These are phyloP conservation scores for Corythaixoides concolor DNA, from an alignment of 2,113 vertebrate species.

Conservation along the genomic window DNA sequence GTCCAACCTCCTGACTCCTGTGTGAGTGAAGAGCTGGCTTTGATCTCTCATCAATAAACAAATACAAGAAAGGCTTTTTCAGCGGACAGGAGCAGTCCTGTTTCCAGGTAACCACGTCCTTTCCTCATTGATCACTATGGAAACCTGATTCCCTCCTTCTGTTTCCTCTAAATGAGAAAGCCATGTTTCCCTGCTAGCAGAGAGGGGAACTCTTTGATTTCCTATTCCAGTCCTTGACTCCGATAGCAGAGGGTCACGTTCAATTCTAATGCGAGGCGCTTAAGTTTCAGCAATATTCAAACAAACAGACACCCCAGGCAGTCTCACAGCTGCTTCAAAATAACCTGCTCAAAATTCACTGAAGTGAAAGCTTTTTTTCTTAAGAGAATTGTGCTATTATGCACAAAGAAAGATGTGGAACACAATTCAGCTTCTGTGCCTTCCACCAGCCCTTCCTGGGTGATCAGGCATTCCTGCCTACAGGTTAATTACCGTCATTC, in stretches of 20 bases:
- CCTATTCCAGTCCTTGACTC: conserved; percentile 33
- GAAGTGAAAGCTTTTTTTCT: not conserved
- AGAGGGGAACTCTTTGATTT: conserved; percentile 57
- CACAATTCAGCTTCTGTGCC: not conserved
- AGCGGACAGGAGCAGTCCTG: not conserved
- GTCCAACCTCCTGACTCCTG: not conserved
- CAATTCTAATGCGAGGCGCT: not conserved
- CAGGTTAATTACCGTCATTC: not conserved
- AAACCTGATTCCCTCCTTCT: conserved; percentile 62
- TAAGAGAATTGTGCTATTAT: not conserved
- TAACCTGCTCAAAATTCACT: not conserved
- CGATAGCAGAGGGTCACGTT: conserved; percentile 12
- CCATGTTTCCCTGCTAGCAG: conserved; percentile 21
- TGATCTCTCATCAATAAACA: conserved; percentile 58
- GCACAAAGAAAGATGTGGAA: not conserved
- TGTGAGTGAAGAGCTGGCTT: not conserved
- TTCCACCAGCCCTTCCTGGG: not conserved
- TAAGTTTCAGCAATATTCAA: conserved; percentile 14
- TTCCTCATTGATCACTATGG: conserved; percentile 71
- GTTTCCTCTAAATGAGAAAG: conserved; percentile 56
- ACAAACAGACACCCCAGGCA: not conserved
- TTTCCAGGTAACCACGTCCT: conserved; percentile 68
- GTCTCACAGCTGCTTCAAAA: not conserved
- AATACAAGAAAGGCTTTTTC: conserved; percentile 24
- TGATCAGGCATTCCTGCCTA: not conserved